phyloP scores from a whole-genome alignment of 2,113 vertebrate species.

The Naja naja region DNA sequence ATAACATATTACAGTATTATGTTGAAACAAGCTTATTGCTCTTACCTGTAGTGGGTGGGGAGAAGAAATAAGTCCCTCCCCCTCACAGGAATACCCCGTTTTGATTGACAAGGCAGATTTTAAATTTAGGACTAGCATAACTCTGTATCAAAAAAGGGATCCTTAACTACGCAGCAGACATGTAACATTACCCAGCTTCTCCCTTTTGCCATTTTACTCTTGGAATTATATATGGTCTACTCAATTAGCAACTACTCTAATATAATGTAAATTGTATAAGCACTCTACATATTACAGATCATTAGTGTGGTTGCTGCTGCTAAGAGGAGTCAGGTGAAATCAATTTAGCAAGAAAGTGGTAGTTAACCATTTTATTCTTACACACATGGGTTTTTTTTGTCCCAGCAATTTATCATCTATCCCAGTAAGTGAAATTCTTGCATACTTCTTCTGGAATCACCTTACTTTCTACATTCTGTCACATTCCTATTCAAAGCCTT shows the following conservation, averaged over 20 bases:
- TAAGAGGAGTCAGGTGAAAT: background rate
- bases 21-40: background rate
- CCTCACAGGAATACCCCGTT: background rate
- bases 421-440: background rate
- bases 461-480: background rate
- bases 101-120: background rate
- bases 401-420: background rate
- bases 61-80: background rate
- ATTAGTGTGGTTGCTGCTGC: background rate
- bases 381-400: background rate
- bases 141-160: background rate
- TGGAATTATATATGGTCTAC: background rate
- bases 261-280: background rate
- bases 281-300: background rate
- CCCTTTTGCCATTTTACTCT: background rate
- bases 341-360: background rate
- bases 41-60: background rate
- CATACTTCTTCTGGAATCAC: background rate
- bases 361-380: background rate
- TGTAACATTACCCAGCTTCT: background rate
- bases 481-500: background rate
- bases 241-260: background rate
- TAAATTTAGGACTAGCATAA: background rate
- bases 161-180: background rate
- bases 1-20: background rate